Conservation (phyloP, 1,140 invertebrate species). For the Drosophila watanabei region DNA sequence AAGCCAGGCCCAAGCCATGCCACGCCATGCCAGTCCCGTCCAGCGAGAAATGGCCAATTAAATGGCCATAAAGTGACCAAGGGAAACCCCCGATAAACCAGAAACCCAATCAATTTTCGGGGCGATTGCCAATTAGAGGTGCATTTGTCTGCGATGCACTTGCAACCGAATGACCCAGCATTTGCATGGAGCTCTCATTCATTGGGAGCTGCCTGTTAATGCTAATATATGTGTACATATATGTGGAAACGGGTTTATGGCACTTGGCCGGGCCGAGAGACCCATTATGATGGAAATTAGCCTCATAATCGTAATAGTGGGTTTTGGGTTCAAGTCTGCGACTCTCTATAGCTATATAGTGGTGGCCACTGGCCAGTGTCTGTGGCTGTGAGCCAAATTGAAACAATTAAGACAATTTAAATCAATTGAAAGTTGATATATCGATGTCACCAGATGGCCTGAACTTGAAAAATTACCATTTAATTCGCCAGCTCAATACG, state of each 20-base stretch:
- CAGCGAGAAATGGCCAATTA: constrained; percentile 43
- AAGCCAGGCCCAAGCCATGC: not conserved
- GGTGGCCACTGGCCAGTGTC: constrained; percentile 19
- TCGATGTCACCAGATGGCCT: constrained; percentile 72
- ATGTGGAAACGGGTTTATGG: constrained; percentile 46
- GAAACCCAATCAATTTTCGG: constrained; percentile 58
- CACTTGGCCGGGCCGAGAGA: constrained; percentile 43
- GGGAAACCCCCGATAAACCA: constrained; percentile 33
- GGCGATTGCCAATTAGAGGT: constrained; percentile 62
- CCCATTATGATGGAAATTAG: constrained; percentile 78
- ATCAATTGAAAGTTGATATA: constrained; percentile 79
- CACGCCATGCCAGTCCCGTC: not conserved
- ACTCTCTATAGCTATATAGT: constrained; percentile 3
- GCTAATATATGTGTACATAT: constrained; percentile 10
- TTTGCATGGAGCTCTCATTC: constrained; percentile 23
- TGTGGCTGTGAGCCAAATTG: constrained; percentile 31
- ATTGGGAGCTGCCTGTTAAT: constrained; percentile 9
- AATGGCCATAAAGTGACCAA: constrained; percentile 21
- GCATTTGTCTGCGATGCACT: constrained; percentile 61
- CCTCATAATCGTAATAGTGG: constrained; percentile 63
- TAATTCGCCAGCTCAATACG: constrained; percentile 54
- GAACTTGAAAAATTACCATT: constrained; percentile 74
- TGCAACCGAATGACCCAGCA: constrained; percentile 20
- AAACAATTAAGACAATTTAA: constrained; percentile 78
- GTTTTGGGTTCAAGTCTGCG: constrained; percentile 79